Base-by-base conservation (phyloP, 1,140 invertebrate genomes). In the Drosophila kanapiae region DNA sequence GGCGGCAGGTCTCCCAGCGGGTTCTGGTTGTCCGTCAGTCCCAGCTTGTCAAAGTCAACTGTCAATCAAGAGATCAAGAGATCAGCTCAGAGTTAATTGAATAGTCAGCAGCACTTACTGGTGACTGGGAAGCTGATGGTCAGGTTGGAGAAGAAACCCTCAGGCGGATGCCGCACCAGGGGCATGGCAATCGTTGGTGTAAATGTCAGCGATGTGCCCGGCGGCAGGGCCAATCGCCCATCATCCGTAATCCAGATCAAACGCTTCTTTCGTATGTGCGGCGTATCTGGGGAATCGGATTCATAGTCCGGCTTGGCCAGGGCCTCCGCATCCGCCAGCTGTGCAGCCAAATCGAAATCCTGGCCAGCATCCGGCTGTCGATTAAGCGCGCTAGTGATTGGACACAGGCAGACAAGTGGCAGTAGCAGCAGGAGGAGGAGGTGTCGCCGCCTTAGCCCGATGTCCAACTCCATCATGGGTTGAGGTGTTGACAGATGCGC, bases 51-150 rank as follows among this genome's bases (percentile, higher is more conserved):
- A 86, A 97, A 97, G 75, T 97, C 96, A 93, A 97, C 97, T 97
- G 92, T 14, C 35, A 93, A 93, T 69, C 63, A 67, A 68, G 8
- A 43, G 18, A 40, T 56, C 53, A 38, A 37, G 35, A 56, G 53
- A n/a, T 56, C 53, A 56, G 53, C 18, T 29, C 16, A 8, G 18
- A 74, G 81, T 31, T 62, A 75, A 80, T 63, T 53, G 58, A 72
- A 42, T 29, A 67, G 65, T 77, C 33, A 45, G 23, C 9, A 23
- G 9, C 8, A 95, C 96, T 95, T 93, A 97, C 97, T 97, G 82
- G 96, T 96, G 91, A 97, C 96, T n/a, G 97, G 97, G 72, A 97
- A 95, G 93, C 96, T 97, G 82, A 97, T 95, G 29, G 96, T 96
- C 94, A 97, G 94, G 86, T 97, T 97, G 59, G 96, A 97, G 67